Evolutionary conservation across 2,797 vertebrate genomes (phyloP).

Genomic region (Phyllotis vaccarum): DNA sequence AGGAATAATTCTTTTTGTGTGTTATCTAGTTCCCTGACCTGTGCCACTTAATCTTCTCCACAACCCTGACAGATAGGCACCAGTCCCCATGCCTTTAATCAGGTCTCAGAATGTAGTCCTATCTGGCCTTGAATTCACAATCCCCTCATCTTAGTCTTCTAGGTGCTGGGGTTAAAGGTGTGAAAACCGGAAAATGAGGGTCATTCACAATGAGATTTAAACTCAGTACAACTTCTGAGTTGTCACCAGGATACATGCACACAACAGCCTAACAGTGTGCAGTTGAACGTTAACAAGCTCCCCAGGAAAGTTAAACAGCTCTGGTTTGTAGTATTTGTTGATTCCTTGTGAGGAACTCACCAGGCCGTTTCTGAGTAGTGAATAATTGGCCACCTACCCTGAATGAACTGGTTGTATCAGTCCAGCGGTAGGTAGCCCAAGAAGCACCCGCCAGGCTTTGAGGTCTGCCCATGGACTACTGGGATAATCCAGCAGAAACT

Average conservation of each 20-base stretch:
- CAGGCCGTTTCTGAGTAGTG: background rate
- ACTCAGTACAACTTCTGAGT: background rate
- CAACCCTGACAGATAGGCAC: background rate
- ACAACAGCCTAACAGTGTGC: too few species aligned
- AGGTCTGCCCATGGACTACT: background rate
- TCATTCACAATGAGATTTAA: constrained; percentile 16
- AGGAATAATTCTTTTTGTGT: background rate
- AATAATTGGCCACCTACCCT: background rate
- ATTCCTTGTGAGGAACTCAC: background rate
- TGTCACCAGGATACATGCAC: background rate
- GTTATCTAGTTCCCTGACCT: background rate
- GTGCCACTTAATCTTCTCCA: background rate
- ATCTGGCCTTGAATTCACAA: background rate
- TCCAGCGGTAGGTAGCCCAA: background rate
- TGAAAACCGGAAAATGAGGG: constrained; percentile 22
- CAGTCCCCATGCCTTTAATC: background rate
- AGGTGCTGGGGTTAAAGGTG: background rate
- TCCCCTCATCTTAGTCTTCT: background rate
- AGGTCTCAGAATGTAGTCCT: background rate
- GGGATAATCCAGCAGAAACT: background rate
- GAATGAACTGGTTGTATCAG: too few species aligned
- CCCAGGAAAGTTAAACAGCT: constrained; percentile 30
- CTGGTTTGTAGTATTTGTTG: background rate
- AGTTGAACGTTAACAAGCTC: background rate
- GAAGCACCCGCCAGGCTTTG: background rate